Evolutionary conservation across 2,888 invertebrate species (phyloP).

Genomic region (Caenorhabditis macrosperma): DNA sequence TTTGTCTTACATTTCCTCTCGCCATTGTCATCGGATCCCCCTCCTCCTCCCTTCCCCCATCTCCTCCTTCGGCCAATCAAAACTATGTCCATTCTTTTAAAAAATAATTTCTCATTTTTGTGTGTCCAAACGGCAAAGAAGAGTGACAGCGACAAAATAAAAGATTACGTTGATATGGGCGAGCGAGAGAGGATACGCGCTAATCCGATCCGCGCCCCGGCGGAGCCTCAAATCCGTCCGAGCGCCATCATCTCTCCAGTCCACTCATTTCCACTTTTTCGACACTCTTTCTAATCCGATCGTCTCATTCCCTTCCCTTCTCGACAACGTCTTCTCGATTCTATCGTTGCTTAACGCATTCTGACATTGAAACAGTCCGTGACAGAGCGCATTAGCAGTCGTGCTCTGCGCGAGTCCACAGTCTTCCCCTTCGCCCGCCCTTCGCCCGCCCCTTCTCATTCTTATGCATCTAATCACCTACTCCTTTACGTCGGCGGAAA

Average conservation of each 20-base stretch:
- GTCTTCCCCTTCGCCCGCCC: no score
- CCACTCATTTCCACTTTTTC: conserved; percentile 25
- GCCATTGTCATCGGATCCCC: conserved; percentile 37
- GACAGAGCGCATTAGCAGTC: no score
- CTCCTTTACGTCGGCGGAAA: not conserved
- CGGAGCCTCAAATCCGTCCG: conserved; percentile 25
- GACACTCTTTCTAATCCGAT: conserved; percentile 35
- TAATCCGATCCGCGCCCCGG: conserved; percentile 20
- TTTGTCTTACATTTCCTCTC: conserved; percentile 49
- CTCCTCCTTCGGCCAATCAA: conserved; percentile 26
- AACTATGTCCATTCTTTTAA: conserved; percentile 17
- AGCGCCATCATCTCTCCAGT: not conserved
- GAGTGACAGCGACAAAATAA: not conserved
- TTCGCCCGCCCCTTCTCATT: not conserved
- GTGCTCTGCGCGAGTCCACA: not conserved
- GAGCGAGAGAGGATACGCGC: conserved; percentile 8
- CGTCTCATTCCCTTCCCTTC: not conserved
- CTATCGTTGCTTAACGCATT: no score
- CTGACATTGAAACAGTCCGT: no score
- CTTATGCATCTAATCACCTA: conserved; percentile 3
- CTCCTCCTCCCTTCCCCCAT: not conserved
- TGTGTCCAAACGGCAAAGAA: not conserved
- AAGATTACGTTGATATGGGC: conserved; percentile 19
- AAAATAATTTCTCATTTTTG: not conserved
- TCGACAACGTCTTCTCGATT: no score